Evolutionary conservation across 2,797 vertebrate genomes (phyloP).

Genomic region (Lacerta viridis): DNA sequence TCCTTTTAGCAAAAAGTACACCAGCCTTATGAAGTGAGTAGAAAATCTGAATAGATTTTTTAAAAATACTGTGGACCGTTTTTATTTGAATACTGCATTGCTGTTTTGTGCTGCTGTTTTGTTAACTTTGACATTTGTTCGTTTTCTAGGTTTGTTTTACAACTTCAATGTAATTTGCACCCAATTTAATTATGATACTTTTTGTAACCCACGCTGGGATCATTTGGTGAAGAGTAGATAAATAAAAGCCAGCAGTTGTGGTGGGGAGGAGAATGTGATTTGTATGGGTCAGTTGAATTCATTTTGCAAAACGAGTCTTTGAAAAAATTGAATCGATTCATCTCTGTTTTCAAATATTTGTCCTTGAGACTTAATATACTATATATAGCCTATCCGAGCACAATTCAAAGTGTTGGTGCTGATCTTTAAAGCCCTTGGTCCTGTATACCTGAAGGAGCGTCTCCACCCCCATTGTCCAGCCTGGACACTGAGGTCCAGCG

Average conservation of each 20-base stretch:
- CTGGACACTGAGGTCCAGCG: too few relatives aligned
- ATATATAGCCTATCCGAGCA: neutral
- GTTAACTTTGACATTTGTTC: too few relatives aligned
- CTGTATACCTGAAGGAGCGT: too few relatives aligned
- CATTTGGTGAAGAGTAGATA: neutral
- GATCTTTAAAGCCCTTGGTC: too few relatives aligned
- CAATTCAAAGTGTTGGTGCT: too few relatives aligned
- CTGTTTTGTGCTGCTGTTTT: too few relatives aligned
- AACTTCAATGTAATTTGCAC: too few relatives aligned
- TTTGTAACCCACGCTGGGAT: too few relatives aligned
- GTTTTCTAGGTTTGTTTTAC: too few relatives aligned
- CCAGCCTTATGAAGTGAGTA: slow-evolving; percentile 92
- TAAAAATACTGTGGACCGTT: neutral
- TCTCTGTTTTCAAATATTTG: neutral
- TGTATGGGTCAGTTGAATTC: neutral
- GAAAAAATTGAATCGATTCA: neutral
- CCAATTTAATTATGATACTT: too few relatives aligned
- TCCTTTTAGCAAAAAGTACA: slow-evolving; percentile 96
- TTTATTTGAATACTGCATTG: neutral
- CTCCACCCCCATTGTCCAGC: too few relatives aligned
- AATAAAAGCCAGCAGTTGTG: neutral
- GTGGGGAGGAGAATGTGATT: neutral
- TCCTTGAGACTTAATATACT: neutral
- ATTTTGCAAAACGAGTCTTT: neutral
- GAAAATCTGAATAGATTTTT: slow-evolving; percentile 48